Conservation (phyloP, 2,888 invertebrate species). For the Melangyna quadrimaculata region DNA sequence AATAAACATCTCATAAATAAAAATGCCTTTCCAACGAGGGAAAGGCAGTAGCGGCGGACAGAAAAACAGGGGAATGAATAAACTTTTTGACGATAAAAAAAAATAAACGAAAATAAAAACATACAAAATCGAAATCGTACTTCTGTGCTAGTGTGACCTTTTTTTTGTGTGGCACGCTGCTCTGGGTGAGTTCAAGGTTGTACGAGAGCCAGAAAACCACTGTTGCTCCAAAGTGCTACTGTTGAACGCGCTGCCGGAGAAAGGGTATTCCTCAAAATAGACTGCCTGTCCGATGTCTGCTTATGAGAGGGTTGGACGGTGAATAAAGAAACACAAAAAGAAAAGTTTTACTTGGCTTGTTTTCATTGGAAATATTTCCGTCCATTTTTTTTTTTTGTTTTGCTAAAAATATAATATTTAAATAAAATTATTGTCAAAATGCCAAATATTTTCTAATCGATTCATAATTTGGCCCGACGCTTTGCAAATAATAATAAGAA, state of each 20-base stretch:
- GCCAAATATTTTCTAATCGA: constrained; percentile 55
- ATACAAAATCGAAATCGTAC: constrained; percentile 59
- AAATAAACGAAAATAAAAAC: constrained; percentile 11
- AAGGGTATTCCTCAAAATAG: constrained; percentile 65
- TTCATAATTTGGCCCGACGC: constrained; percentile 28
- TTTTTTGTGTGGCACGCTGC: constrained; percentile 58
- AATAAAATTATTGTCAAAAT: constrained; percentile 58
- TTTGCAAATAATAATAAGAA: not conserved
- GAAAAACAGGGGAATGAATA: constrained; percentile 16
- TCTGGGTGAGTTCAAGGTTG: constrained; percentile 67
- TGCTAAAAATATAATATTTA: constrained; percentile 51
- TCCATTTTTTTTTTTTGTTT: constrained; percentile 10
- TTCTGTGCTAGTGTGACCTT: constrained; percentile 67
- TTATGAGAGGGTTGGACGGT: constrained; percentile 14
- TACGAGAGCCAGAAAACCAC: constrained; percentile 50
- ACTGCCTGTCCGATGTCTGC: constrained; percentile 32
- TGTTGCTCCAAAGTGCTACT: constrained; percentile 54
- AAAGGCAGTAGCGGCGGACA: not conserved
- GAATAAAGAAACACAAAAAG: not conserved
- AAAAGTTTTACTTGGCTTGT: constrained; percentile 30
- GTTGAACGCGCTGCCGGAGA: constrained; percentile 23
- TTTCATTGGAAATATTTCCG: constrained; percentile 56
- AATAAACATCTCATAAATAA: constrained; percentile 70
- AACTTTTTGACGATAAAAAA: constrained; percentile 27
- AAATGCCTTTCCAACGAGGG: constrained; percentile 63